Evolutionary conservation across 2,113 vertebrate species (phyloP), one percentile per base, ranked within the genome.

Genomic region (Rhynchopsitta pachyrhyncha): DNA sequence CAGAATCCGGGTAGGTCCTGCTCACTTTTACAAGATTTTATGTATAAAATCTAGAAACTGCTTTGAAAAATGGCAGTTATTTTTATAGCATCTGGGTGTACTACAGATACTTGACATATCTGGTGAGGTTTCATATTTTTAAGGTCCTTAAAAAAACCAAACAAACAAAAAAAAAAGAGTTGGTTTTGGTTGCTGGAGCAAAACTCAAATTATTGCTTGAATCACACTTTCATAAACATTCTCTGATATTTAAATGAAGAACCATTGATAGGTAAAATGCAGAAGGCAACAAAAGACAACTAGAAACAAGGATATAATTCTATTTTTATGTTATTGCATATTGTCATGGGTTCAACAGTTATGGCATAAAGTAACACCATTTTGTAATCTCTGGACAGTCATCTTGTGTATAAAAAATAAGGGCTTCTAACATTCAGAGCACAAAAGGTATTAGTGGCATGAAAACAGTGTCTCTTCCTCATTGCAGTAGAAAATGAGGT

Each of bases 401-500:
- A 20, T 33, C n/a, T 3, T 93, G 29, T 82, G 6, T 49, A 41
- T 66, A 8, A 78, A 82, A 64, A 64, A 49, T 57, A 81, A 47
- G 77, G 15, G 24, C 23, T 89, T 91, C 62, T 95, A 93, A 62
- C 14, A 52, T 66, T 95, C 47, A 49, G 49, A 88, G n/a, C 35
- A 94, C 69, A 96, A 91, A 94, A 96, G 86, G 86, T 92, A 92
- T 24, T 47, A 93, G 41, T 69, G 44, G 49, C 23, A 67, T 55
- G 41, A 91, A 83, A 95, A 82, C 42, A 84, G 44, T 37, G 52
- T 31, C 70, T 91, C 92, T 93, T 92, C 74, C 52, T 92, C 35
- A 33, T 79, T 82, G 79, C 10, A 76, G 81, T 25, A 70, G 83
- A 95, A 94, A 97, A 95, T 84, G 44, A 95, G 82, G 83, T 84